These are phyloP conservation scores for Camponotus floridanus DNA, from an alignment of 1,140 invertebrate genomes.

Conservation along the genomic window DNA sequence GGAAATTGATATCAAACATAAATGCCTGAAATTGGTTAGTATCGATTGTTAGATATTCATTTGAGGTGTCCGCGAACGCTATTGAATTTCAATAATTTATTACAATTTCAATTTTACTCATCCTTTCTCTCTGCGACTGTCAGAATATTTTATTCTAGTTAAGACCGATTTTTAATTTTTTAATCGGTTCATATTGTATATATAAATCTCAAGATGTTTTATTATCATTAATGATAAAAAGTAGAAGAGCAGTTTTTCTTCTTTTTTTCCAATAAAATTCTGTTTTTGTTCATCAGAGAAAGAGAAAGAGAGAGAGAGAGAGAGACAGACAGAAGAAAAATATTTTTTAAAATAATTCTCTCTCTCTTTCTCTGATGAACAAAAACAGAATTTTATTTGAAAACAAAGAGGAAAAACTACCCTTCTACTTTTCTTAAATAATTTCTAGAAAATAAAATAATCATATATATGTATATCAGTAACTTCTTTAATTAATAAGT, in stretches of 20 bases:
- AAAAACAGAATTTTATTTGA: conserved; percentile 16
- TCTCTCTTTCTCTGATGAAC: background rate
- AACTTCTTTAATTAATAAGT: background rate
- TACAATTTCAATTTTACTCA: conserved; percentile 52
- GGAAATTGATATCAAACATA: conserved; percentile 72
- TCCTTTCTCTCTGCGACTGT: conserved; percentile 13
- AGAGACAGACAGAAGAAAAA: background rate
- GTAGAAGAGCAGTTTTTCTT: background rate
- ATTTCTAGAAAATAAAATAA: background rate
- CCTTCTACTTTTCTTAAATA: background rate
- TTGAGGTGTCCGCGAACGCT: conserved; percentile 16
- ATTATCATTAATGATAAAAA: conserved; percentile 39
- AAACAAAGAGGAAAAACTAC: background rate
- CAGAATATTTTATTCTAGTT: conserved; percentile 52
- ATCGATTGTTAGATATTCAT: conserved; percentile 73
- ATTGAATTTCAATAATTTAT: conserved; percentile 76
- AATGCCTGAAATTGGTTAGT: conserved; percentile 68
- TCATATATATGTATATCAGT: background rate
- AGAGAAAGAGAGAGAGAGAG: no score
- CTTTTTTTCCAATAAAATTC: conserved; percentile 2
- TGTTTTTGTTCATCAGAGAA: background rate
- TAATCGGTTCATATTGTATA: conserved; percentile 47
- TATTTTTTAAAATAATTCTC: background rate
- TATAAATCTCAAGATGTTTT: conserved; percentile 28
- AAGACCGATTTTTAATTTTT: conserved; percentile 42